Evolutionary conservation across 2,888 invertebrate species (phyloP).

Genomic region (Drosophila diplacantha): DNA sequence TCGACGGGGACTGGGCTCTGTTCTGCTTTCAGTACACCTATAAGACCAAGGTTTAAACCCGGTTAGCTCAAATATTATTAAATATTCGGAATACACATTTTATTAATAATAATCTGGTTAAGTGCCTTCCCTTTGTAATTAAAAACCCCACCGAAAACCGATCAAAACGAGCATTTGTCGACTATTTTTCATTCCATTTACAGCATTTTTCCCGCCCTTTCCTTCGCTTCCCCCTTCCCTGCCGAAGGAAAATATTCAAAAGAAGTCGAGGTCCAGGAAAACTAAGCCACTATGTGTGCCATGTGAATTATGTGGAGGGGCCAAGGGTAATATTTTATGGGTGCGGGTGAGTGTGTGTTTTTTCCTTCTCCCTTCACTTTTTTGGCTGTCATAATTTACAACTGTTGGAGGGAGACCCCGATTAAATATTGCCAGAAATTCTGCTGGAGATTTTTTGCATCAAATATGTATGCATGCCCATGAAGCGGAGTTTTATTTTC

Average conservation of each 20-base stretch:
- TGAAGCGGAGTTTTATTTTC: neutral
- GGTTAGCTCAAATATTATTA: too few relatives aligned
- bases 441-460: conserved; percentile 12
- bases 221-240: neutral
- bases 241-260: too few relatives aligned
- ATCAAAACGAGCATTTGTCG: conserved; percentile 34
- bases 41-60: neutral
- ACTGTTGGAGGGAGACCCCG: conserved; percentile 27
- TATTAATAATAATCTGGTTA: neutral
- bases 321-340: conserved; percentile 50
- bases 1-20: neutral
- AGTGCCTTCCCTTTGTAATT: neutral
- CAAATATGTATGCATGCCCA: conserved; percentile 16
- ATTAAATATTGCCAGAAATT: conserved; percentile 41
- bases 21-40: neutral
- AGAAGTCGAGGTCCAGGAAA: conserved; percentile 7
- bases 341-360: conserved; percentile 6
- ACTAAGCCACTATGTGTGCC: conserved; percentile 34
- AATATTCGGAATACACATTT: neutral
- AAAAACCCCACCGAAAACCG: conserved; percentile 5
- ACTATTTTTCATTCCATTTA: conserved; percentile 21
- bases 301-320: conserved; percentile 50
- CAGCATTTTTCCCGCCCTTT: neutral
- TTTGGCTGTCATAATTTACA: conserved; percentile 50
- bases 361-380: neutral